Base-by-base conservation (phyloP, 2,888 invertebrate species). In the Cryptocephalus primarius region DNA sequence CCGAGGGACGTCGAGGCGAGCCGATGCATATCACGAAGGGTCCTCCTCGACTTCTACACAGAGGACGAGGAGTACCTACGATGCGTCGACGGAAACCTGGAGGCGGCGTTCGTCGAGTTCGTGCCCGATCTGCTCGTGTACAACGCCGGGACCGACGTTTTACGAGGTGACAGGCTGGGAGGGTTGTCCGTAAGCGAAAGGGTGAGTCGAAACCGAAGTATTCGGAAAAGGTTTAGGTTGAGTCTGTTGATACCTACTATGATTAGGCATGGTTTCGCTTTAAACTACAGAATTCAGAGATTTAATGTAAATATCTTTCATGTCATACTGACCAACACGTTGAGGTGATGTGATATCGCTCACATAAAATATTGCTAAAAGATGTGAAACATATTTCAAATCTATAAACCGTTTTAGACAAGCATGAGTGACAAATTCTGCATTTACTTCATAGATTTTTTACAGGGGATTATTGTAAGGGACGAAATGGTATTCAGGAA, bases 91-190 rank as follows among this genome's bases (percentile, higher is more conserved):
- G 73, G 68, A 85, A 85, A 83, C 60, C 70, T 90, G 13, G 76
- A 77, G 54, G 76, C 72, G 39, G 82, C 88, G 0, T 64, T 89
- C 14, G 65, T 73, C 1, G 81, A 85, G 61, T 91, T 88, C 62
- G 71, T 71, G 44, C 88, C 92, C 0, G 84, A 92, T 63, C 72
- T 92, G 22, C 71, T 92, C 40, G 78, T 93, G n/a, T 93, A 90
- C 69, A 92, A 93, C 69, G 92, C 93, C n/a, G 93, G 92, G 0
- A 92, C 92, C 1, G 92, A 93, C 66, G 75, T 90, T 33, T 69
- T 93, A 34, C 75, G 78, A 48, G 82, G 83, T 0, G 92, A 93
- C 68, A 82, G 84, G 0, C 71, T 92, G 8, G 92, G 92, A 0
- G 70, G 75, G 42, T 70, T 92, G 60, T 72, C 77, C 6, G 77